phyloP scores from a whole-genome alignment of 2,797 vertebrate species.

The Falco cherrug region DNA sequence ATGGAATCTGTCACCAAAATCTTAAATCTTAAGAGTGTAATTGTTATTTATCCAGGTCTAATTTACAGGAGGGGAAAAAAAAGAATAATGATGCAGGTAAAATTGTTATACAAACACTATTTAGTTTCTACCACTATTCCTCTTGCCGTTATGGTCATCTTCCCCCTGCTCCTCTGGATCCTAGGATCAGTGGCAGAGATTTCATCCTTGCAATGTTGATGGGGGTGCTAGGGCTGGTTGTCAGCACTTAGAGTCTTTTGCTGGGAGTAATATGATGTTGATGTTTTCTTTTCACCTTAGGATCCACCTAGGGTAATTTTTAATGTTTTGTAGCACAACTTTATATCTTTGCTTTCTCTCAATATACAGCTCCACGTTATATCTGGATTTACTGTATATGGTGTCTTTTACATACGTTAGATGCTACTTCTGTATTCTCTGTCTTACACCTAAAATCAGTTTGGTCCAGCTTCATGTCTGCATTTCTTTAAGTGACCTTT shows the following conservation, averaged over 20 bases:
- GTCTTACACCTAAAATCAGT: background rate
- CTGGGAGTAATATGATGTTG: background rate
- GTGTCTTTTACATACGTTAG: background rate
- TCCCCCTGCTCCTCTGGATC: background rate
- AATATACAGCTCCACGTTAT: background rate
- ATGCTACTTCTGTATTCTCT: background rate
- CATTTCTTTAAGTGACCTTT: background rate
- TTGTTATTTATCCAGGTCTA: background rate
- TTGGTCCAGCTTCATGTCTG: background rate
- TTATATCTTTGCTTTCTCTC: background rate
- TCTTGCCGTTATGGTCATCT: background rate
- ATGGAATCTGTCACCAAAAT: background rate
- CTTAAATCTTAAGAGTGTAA: background rate
- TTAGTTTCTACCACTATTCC: background rate
- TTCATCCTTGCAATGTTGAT: background rate
- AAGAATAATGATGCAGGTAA: background rate
- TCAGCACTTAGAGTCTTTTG: background rate
- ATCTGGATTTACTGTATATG: background rate
- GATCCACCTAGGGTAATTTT: background rate
- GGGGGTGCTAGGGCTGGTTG: rapidly evolving
- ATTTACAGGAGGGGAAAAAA: background rate
- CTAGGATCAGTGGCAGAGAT: no score
- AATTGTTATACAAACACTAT: background rate
- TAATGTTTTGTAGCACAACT: background rate
- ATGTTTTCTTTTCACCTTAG: background rate